Percentiles rank a stretch among this genome's conserved stretches.
phyloP scores from a whole-genome alignment of 2,888 invertebrate genomes.

The Galeruca laticollis region DNA sequence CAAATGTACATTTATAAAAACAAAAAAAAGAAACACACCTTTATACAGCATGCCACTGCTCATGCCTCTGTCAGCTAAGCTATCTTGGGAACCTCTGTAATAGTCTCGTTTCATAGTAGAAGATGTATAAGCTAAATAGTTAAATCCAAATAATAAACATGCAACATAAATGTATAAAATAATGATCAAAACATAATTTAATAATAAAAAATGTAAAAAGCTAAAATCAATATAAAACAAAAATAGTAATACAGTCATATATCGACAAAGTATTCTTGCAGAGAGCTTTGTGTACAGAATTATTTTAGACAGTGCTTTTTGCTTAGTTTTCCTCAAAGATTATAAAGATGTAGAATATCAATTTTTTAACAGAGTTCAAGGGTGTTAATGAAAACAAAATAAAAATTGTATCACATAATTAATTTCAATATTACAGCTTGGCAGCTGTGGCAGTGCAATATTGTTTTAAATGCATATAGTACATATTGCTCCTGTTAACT shows the following conservation, averaged over 20 bases:
- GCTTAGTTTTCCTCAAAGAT: too few relatives aligned
- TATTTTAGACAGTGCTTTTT: too few relatives aligned
- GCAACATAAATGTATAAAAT: slow-evolving; percentile 48
- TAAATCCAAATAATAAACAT: slow-evolving; percentile 53
- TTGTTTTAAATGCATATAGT: too few relatives aligned
- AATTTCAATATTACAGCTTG: too few relatives aligned
- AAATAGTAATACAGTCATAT: neutral
- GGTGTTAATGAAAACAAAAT: too few relatives aligned
- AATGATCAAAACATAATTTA: slow-evolving; percentile 30
- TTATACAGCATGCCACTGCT: slow-evolving; percentile 74
- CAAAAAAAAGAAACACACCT: slow-evolving; percentile 71
- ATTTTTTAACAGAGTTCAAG: too few relatives aligned
- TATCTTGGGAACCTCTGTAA: slow-evolving; percentile 93
- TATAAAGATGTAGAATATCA: too few relatives aligned
- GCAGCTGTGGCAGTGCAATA: too few relatives aligned
- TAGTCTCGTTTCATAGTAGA: slow-evolving; percentile 88
- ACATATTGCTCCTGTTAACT: too few relatives aligned
- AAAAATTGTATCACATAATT: too few relatives aligned
- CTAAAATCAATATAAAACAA: neutral
- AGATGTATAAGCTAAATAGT: slow-evolving; percentile 64
- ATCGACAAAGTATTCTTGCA: too few relatives aligned
- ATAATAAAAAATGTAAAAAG: neutral
- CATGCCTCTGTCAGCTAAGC: slow-evolving; percentile 79
- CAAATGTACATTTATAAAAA: neutral
- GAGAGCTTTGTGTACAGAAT: too few relatives aligned